These are phyloP conservation scores for Eupeodes luniger DNA, from an alignment of 2,888 invertebrate species.

Conservation along the genomic window DNA sequence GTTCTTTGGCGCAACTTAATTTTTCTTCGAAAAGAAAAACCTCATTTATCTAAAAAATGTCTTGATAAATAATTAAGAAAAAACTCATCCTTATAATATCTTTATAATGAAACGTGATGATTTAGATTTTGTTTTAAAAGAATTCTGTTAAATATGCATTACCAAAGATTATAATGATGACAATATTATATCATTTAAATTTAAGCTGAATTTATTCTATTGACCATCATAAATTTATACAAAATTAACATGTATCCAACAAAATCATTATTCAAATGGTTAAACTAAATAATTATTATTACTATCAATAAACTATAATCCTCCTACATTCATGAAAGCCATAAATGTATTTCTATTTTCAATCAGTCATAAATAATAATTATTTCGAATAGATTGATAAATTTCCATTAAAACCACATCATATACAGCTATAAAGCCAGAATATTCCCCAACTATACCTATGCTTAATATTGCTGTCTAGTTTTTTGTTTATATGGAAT, in stretches of 20 bases:
- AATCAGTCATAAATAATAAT: constrained; percentile 19
- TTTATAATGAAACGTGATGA: too few species aligned
- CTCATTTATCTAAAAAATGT: too few species aligned
- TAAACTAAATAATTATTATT: constrained; percentile 14
- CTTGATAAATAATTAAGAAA: too few species aligned
- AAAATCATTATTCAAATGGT: constrained; percentile 17
- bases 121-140: too few species aligned
- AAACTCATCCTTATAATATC: too few species aligned
- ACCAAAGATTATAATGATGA: too few species aligned
- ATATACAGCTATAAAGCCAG: not conserved
- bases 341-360: not conserved
- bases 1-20: too few species aligned
- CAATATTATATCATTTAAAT: too few species aligned
- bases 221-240: not conserved
- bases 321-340: not conserved
- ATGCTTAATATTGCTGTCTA: not conserved
- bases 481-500: not conserved
- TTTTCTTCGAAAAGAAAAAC: too few species aligned
- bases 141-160: too few species aligned
- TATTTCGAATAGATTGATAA: constrained; percentile 9
- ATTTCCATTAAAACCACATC: not conserved
- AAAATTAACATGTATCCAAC: not conserved
- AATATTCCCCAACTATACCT: too few species aligned
- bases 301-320: constrained; percentile 24
- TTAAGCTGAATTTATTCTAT: too few species aligned